phyloP scores from a whole-genome alignment of 2,888 invertebrate species.

The Exocentrus adspersus region DNA sequence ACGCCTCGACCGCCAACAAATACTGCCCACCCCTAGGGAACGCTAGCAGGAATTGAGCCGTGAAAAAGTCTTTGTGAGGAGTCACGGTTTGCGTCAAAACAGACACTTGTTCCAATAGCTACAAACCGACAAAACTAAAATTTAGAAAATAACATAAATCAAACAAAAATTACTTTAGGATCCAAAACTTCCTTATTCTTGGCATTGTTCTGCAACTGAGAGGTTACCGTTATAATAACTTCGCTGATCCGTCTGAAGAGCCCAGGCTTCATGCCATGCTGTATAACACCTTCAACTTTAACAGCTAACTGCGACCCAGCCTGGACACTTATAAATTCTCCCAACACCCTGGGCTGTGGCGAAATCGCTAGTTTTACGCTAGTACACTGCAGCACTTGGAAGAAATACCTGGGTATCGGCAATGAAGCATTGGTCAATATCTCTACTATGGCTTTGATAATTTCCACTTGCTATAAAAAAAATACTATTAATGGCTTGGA shows the following conservation, averaged over 20 bases:
- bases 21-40: constrained; percentile 76
- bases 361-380: constrained; percentile 83
- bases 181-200: constrained; percentile 59
- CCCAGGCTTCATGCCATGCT: constrained; percentile 75
- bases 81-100: constrained; percentile 81
- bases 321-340: constrained; percentile 86
- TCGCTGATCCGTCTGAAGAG: constrained; percentile 77
- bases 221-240: constrained; percentile 76
- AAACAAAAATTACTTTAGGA: constrained; percentile 53
- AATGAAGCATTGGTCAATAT: constrained; percentile 72
- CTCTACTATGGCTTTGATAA: constrained; percentile 70
- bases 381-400: constrained; percentile 86
- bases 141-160: constrained; percentile 23
- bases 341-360: constrained; percentile 80
- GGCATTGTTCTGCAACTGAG: constrained; percentile 67
- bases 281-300: constrained; percentile 93
- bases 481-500: too few relatives aligned
- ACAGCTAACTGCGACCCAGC: constrained; percentile 87
- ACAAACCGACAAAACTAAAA: too few relatives aligned
- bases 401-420: constrained; percentile 81
- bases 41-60: constrained; percentile 87
- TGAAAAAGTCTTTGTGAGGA: constrained; percentile 94
- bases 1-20: constrained; percentile 84
- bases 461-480: constrained; percentile 66
- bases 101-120: constrained; percentile 61